These are phyloP conservation scores for Manacus vitellinus DNA, from an alignment of 2,113 vertebrate genomes.

Conservation along the genomic window DNA sequence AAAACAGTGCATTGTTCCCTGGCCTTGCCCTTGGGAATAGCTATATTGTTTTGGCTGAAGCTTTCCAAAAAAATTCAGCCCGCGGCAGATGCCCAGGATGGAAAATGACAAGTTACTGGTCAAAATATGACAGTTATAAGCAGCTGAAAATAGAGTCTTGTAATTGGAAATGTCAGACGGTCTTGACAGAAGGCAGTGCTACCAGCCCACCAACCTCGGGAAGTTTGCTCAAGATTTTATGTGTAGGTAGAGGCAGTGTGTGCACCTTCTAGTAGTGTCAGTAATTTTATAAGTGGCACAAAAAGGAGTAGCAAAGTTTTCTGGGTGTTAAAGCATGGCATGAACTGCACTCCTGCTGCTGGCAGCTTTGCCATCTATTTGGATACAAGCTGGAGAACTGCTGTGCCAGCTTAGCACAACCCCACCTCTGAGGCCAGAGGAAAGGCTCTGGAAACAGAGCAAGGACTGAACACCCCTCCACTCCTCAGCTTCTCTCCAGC, in stretches of 20 bases:
- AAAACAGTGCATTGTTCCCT: conserved; percentile 54
- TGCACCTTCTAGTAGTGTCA: neutral
- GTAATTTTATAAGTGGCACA: neutral
- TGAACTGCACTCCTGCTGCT: neutral
- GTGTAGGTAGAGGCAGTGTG: neutral
- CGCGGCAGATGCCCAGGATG: conserved; percentile 57
- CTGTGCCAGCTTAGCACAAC: neutral
- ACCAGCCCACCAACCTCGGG: conserved; percentile 29
- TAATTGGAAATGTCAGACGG: conserved; percentile 50
- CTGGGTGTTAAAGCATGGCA: neutral
- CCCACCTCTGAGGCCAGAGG: neutral
- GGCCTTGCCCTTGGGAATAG: conserved; percentile 60
- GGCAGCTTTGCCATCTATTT: neutral
- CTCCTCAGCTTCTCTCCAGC: neutral
- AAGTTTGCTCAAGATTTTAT: neutral
- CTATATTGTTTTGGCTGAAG: conserved; percentile 66
- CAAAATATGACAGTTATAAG: conserved; percentile 68
- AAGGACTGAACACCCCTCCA: neutral
- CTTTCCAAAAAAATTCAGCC: conserved; percentile 55
- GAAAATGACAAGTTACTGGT: conserved; percentile 67
- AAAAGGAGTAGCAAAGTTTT: neutral
- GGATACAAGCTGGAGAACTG: neutral
- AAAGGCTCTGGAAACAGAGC: neutral
- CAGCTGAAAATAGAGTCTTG: conserved; percentile 56
- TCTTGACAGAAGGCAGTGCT: conserved; percentile 42